Evolutionary conservation across 2,797 vertebrate species (phyloP), one percentile per base, ranked within the genome.

Genomic region (Sarcoramphus papa): DNA sequence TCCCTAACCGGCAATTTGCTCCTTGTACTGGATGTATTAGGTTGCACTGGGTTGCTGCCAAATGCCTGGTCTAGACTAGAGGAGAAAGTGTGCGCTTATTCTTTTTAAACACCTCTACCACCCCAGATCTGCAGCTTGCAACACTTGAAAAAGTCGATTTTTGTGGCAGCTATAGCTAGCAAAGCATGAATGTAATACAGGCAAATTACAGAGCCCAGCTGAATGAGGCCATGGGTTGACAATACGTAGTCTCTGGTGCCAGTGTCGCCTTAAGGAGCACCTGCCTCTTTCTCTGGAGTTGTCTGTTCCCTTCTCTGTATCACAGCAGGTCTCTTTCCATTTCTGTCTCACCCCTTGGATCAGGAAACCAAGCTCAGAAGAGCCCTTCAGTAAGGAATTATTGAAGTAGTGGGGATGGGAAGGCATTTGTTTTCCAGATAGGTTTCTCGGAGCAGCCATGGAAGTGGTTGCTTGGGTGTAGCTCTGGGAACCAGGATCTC

Each of bases 1-100:
- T 70, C 56, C 79, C 89, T 40, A 78, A 27, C 73, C 90, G 92
- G 73, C 92, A 67, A 45, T 96, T 91, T 95, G 76, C 87, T 92
- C 51, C 85, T 92, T 84, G 51, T 90, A 63, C 69, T 85, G 82
- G 54, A 19, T 76, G 35, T 80, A 84, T 97, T 91, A 76, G 47
- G 53, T 90, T 90, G 92, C 93, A 33, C 56, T 85, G 90, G 60
- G 77, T 65, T 72, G 31, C 79, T 96, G 89, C 92, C 87, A 90
- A 79, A 65, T 85, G 54, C 48, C 43, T 45, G 17, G 69, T 74
- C 59, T 84, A 73, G 87, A 70, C 65, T 72, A 37, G 37, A 60
- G 73, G 45, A 88, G 74, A 56, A 81, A 75, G 41, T 75, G 72
- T 92, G n/a, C 68, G 35, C 70, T 92, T 92, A 54, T 89, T 93